These are phyloP conservation scores for Zelleria hepariella DNA, from an alignment of 2,888 invertebrate species.

Conservation along the genomic window DNA sequence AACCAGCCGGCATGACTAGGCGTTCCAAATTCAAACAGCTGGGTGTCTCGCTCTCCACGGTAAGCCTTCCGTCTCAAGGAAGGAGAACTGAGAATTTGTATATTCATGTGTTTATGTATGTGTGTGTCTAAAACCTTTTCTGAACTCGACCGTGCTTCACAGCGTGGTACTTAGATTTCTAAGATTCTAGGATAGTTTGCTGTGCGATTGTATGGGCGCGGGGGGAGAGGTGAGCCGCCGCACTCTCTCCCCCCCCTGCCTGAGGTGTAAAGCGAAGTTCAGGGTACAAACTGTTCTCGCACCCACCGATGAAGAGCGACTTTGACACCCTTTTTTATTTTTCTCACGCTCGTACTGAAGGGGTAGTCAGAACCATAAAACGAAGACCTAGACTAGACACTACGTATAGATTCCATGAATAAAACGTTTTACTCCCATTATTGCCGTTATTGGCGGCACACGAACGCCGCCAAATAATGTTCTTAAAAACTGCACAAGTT, in stretches of 20 bases:
- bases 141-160: background rate
- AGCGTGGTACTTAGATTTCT: constrained; percentile 23
- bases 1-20: background rate
- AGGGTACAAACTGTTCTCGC: constrained; percentile 57
- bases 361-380: no score
- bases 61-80: constrained; percentile 29
- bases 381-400: no score
- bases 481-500: no score
- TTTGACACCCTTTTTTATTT: constrained; percentile 41
- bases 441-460: no score
- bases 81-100: constrained; percentile 16
- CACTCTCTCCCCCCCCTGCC: constrained; percentile 27
- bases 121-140: background rate
- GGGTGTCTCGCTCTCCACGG: constrained; percentile 60
- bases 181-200: background rate
- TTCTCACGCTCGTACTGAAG: background rate
- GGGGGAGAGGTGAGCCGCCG: constrained; percentile 38
- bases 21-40: constrained; percentile 7
- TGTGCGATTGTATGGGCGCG: constrained; percentile 13
- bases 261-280: constrained; percentile 36
- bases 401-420: no score
- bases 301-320: constrained; percentile 45
- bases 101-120: background rate
- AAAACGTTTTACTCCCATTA: no score
- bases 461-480: no score